Percentiles rank a stretch among this genome's conserved stretches.
Evolutionary conservation across 1,140 invertebrate species (phyloP).

Genomic region (Oedothorax gibbosus): DNA sequence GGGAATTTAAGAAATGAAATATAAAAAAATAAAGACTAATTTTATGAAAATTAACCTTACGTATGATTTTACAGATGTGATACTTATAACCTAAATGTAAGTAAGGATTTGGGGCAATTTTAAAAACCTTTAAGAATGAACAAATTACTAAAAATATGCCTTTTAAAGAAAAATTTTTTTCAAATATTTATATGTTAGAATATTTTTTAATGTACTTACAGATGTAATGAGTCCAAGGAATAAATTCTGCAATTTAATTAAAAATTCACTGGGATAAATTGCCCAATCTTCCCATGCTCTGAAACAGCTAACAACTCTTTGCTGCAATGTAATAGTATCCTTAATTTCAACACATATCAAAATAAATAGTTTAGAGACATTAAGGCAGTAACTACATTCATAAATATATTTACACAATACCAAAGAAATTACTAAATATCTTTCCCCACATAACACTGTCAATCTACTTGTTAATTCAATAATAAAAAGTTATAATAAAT

Average conservation of each 20-base stretch:
- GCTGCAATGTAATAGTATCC: conserved; percentile 67
- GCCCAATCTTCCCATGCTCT: conserved; percentile 98
- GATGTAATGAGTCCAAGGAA: conserved; percentile 80
- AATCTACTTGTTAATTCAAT: too few relatives aligned
- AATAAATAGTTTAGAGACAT: neutral
- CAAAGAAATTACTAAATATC: too few relatives aligned
- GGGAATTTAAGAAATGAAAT: too few relatives aligned
- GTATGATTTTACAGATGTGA: too few relatives aligned
- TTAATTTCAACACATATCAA: neutral
- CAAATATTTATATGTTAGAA: neutral
- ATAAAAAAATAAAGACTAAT: too few relatives aligned
- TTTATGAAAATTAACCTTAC: too few relatives aligned
- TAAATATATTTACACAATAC: too few relatives aligned
- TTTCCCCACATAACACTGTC: too few relatives aligned
- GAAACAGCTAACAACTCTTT: conserved; percentile 93
- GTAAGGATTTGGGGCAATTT: too few relatives aligned
- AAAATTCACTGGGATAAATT: conserved; percentile 94
- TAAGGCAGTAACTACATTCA: too few relatives aligned
- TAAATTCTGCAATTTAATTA: conserved; percentile 89
- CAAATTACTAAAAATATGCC: neutral
- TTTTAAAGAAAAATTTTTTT: neutral
- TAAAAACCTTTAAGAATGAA: neutral
- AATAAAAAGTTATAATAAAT: too few relatives aligned
- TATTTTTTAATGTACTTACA: conserved; percentile 60
- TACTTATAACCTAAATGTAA: too few relatives aligned